These are phyloP conservation scores for Norana najaformis DNA, from an alignment of 2,888 invertebrate species.

Conservation along the genomic window DNA sequence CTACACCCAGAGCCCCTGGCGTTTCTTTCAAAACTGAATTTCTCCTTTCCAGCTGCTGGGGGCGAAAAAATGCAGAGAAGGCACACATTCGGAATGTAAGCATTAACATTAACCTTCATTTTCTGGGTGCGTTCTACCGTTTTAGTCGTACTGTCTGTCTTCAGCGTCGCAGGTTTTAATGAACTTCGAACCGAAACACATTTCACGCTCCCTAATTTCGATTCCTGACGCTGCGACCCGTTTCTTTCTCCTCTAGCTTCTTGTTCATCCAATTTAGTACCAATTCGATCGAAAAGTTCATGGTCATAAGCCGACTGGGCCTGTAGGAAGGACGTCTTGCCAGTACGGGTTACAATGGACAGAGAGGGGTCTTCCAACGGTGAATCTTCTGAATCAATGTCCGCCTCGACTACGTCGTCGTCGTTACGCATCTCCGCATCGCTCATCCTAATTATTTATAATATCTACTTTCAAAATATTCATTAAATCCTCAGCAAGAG, in stretches of 20 bases:
- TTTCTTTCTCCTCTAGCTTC: not conserved
- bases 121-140: too few species aligned
- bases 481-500: not conserved
- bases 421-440: not conserved
- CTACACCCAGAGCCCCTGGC: too few species aligned
- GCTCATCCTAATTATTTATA: constrained; percentile 13
- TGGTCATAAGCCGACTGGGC: not conserved
- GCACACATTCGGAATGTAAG: too few species aligned
- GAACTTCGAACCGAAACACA: too few species aligned
- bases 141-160: too few species aligned
- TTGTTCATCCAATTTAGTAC: not conserved
- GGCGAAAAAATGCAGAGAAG: too few species aligned
- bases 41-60: too few species aligned
- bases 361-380: not conserved
- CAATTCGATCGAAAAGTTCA: not conserved
- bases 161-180: too few species aligned
- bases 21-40: too few species aligned
- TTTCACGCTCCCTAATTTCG: not conserved
- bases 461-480: not conserved
- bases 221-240: not conserved
- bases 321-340: not conserved
- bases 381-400: not conserved
- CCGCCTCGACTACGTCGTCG: not conserved
- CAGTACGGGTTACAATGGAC: not conserved
- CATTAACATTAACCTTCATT: not conserved